phyloP scores from a whole-genome alignment of 2,113 vertebrate genomes.

The Hystrix brachyura region DNA sequence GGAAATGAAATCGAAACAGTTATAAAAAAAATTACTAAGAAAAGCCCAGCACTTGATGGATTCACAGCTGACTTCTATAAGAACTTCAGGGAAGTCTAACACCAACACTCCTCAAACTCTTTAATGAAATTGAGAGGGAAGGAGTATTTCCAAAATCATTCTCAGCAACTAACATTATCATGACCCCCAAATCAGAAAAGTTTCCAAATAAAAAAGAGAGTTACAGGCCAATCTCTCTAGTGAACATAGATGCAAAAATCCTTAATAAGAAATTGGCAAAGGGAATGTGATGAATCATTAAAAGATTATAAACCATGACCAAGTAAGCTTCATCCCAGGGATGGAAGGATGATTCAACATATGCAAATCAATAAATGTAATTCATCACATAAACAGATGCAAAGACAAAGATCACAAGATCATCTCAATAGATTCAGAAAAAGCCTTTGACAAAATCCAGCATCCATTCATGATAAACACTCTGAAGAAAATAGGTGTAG shows the following conservation, averaged over 20 bases:
- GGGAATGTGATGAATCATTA: neutral
- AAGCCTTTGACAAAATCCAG: no score
- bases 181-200: neutral
- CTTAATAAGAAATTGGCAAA: neutral
- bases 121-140: neutral
- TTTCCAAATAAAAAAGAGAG: neutral
- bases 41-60: neutral
- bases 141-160: neutral
- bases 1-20: neutral
- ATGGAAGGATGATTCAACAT: neutral
- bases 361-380: neutral
- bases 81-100: neutral
- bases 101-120: neutral
- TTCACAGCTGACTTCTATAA: neutral
- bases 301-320: neutral
- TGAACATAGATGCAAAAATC: neutral
- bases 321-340: neutral
- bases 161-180: neutral
- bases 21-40: neutral
- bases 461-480: no score
- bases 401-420: neutral
- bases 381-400: neutral
- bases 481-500: no score
- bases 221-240: neutral
- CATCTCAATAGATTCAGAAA: no score